Evolutionary conservation across 1,140 invertebrate species (phyloP).

Genomic region (Meteorus sp.): DNA sequence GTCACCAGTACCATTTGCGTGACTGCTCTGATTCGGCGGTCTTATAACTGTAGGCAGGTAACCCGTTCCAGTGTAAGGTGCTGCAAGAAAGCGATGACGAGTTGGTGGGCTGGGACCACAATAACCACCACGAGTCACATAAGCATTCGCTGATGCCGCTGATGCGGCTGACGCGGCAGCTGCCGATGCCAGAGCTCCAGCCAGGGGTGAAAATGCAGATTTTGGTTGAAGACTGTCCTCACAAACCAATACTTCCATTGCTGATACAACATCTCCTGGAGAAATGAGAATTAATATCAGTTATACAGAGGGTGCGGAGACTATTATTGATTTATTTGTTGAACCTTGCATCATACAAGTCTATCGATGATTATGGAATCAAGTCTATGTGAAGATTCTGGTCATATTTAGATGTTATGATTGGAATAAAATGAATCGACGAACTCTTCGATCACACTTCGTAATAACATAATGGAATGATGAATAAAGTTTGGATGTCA

Average conservation of each 20-base stretch:
- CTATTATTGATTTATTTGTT: background rate
- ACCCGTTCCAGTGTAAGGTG: conserved; percentile 78
- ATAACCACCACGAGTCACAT: conserved; percentile 57
- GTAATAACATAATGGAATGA: too few species aligned
- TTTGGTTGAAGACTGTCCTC: conserved; percentile 64
- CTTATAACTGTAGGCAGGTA: conserved; percentile 78
- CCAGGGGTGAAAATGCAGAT: conserved; percentile 76
- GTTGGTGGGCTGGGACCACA: conserved; percentile 59
- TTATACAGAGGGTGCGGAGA: too few species aligned
- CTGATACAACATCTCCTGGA: conserved; percentile 81
- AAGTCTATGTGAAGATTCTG: too few species aligned
- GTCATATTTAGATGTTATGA: too few species aligned
- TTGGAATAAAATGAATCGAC: too few species aligned
- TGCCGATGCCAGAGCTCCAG: conserved; percentile 62
- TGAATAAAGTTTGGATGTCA: too few species aligned
- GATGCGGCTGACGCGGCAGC: conserved; percentile 63
- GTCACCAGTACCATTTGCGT: conserved; percentile 47
- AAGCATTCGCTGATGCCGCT: conserved; percentile 58
- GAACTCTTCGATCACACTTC: too few species aligned
- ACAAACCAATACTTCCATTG: conserved; percentile 85
- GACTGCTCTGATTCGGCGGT: conserved; percentile 58
- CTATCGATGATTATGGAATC: too few species aligned
- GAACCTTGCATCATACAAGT: too few species aligned
- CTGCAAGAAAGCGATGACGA: conserved; percentile 70
- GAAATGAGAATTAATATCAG: conserved; percentile 7